phyloP scores from a whole-genome alignment of 2,113 vertebrate species.

The Mirza zaza region DNA sequence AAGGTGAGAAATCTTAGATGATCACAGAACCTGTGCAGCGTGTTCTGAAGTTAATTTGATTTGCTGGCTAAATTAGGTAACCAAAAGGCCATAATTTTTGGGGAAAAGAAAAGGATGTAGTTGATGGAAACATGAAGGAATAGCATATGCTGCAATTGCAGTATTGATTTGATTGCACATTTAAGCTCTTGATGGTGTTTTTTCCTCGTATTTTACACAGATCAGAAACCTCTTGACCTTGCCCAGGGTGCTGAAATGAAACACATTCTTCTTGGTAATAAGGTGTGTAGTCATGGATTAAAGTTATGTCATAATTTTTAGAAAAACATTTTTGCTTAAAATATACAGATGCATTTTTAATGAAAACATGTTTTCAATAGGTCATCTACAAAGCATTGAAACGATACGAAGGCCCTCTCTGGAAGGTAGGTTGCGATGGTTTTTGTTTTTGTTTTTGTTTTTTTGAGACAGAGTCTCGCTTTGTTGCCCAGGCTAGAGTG shows the following conservation, averaged over 20 bases:
- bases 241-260: slow-evolving; percentile 90
- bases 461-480: too few species aligned
- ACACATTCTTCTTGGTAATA: slow-evolving; percentile 87
- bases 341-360: not conserved
- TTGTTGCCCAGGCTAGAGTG: too few species aligned
- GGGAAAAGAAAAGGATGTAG: not conserved
- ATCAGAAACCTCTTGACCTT: slow-evolving; percentile 90
- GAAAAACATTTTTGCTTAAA: not conserved
- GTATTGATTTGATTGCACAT: not conserved
- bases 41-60: not conserved
- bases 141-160: not conserved
- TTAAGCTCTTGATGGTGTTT: not conserved
- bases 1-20: not conserved
- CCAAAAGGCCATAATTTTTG: not conserved
- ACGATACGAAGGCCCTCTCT: slow-evolving; percentile 91
- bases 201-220: slow-evolving; percentile 80
- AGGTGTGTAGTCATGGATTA: slow-evolving; percentile 81
- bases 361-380: slow-evolving; percentile 73
- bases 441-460: too few species aligned
- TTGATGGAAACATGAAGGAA: not conserved
- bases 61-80: not conserved
- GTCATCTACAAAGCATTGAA: slow-evolving; percentile 84
- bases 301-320: not conserved
- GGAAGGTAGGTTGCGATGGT: slow-evolving; percentile 87
- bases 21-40: not conserved